Percentiles rank a stretch among this genome's conserved stretches.
Conservation (phyloP, 1,140 invertebrate species). For the Brachionus plicatilis region DNA sequence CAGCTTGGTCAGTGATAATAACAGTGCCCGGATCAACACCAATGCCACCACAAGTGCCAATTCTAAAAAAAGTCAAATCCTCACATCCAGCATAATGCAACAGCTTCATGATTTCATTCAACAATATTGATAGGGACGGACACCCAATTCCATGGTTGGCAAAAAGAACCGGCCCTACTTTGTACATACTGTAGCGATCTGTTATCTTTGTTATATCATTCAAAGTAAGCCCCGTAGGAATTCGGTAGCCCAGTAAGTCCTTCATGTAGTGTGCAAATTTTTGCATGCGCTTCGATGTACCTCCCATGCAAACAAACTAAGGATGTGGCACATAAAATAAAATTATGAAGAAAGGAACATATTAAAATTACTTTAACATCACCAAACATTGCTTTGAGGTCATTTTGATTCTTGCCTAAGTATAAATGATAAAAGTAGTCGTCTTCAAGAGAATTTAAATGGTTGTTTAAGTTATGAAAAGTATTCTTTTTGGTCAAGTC, state of each 20-base stretch:
- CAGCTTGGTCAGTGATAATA: constrained; percentile 76
- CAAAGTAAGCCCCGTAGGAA: constrained; percentile 76
- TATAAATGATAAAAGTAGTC: constrained; percentile 91
- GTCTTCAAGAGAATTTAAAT: constrained; percentile 43
- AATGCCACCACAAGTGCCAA: constrained; percentile 87
- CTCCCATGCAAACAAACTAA: constrained; percentile 94
- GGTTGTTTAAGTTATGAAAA: constrained; percentile 23
- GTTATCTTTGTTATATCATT: constrained; percentile 80
- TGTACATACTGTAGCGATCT: constrained; percentile 92
- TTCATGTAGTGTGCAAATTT: constrained; percentile 84
- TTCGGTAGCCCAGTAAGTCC: constrained; percentile 76
- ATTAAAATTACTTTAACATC: constrained; percentile 65
- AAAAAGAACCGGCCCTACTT: constrained; percentile 85
- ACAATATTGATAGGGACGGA: constrained; percentile 79
- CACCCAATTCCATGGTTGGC: constrained; percentile 92
- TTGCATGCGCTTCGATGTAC: constrained; percentile 87
- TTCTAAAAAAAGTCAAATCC: constrained; percentile 78
- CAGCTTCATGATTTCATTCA: constrained; percentile 87
- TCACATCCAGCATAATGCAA: constrained; percentile 78
- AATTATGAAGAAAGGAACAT: background rate
- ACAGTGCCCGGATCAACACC: constrained; percentile 79
- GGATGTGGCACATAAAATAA: background rate
- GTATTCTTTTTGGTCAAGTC: background rate
- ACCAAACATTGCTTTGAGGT: constrained; percentile 83
- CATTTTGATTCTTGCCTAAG: constrained; percentile 76